Base-by-base conservation (phyloP, 2,888 invertebrate genomes). In the Bugulina stolonifera region DNA sequence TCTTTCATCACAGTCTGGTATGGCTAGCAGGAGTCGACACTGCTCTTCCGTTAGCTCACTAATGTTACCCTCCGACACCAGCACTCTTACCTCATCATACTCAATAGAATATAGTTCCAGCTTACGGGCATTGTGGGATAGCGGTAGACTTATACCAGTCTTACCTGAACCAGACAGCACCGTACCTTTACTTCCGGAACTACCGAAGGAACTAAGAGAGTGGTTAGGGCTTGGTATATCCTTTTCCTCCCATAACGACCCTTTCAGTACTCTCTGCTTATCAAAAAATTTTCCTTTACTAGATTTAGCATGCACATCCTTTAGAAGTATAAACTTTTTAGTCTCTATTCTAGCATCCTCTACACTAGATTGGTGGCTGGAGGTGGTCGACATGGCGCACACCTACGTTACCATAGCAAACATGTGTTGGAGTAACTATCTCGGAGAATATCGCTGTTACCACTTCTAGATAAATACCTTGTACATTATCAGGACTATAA, bases 1-100 rank as follows among this genome's bases (percentile, higher is more conserved):
- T 18, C 70, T 10, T 52, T 70, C 70, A n/a, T 70, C 70, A 29
- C 70, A 70, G 52, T 43, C 54, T n/a, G 70, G 52, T n/a, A 70
- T 54, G 29, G 70, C 70, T 3, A 70, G 52, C 22, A 70, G 70
- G 35, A 70, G 70, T 3, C 70, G 52, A 54, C 70, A 70, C 5
- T 27, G 52, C 29, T 70, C n/a, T 23, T 43, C 52, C 2, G 70
- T 23, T 29, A 70, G 25, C 5, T 10, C 54, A 25, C 54, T 5
- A n/a, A 70, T 52, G 23, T 54, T 10, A 32, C 54, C 29, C 25
- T 43, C 70, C 2, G 52, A 54, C 10, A 29, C 32, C 25, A 54
- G 3, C n/a, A 70, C 10, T 23, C 18, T 54, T 3, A 70, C 52
- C 23, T 70, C 70, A 54, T 70, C 70, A 29, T 70, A 70, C 52